Base-by-base conservation (phyloP, 2,888 invertebrate genomes). In the Protonemura montana region DNA sequence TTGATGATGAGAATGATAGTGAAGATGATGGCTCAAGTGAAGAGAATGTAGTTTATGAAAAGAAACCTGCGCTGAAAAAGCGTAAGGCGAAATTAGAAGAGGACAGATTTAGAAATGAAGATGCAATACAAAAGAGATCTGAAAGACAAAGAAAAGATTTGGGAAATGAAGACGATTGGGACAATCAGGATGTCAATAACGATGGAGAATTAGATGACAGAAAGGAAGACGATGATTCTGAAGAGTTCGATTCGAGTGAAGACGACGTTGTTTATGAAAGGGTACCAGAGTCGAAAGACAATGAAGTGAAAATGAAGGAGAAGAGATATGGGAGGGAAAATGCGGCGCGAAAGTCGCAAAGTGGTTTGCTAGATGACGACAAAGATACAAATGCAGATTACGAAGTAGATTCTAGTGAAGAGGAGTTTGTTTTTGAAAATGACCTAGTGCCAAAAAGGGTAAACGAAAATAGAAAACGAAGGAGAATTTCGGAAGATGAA, bases 381-480 rank as follows among this genome's bases (percentile, higher is more conserved):
- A 29, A 77, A 21, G 85, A 59, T 77, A 27, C 35, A 21, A 26
- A 82, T 13, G 1, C 16, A 29, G 78, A 85, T 16, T 59, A 41
- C 41, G 84, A 76, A 35, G 86, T 77, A 3, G 86, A 84, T 27
- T 84, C 30, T 29, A 85, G 42, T 21, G 86, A 10, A 77, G 59
- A 78, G 35, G 83, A 78, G 80, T 42, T 26, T 28, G 59, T 13
- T n/a, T 0, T 16, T 21, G 1, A 80, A 59, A 80, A 78, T 26
- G 30, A 76, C 26, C 35, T 16, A 21, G 27, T 21, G 76, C 29
- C 25, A 21, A 41, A n/a, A n/a, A n/a, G n/a, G n/a, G n/a, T n/a
- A n/a, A n/a, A n/a, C n/a, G n/a, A n/a, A n/a, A n/a, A n/a, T n/a
- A n/a, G n/a, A n/a, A n/a, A n/a, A n/a, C n/a, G n/a, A n/a, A n/a